Conservation (phyloP, 2,888 invertebrate species). For the Chorisops tibialis region DNA sequence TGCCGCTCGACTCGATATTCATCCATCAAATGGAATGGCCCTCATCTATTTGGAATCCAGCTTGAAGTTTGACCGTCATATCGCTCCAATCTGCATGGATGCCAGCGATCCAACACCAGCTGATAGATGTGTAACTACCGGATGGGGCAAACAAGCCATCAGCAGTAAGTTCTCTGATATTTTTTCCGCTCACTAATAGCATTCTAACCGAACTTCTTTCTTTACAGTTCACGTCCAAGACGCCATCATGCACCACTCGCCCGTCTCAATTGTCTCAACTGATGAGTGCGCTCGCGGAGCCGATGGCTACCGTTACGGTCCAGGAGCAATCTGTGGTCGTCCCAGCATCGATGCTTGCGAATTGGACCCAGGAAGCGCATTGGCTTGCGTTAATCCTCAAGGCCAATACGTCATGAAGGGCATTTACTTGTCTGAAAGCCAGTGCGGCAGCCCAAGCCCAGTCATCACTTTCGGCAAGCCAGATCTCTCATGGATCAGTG, state of each 20-base stretch:
- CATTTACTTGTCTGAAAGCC: constrained; percentile 74
- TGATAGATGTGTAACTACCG: constrained; percentile 71
- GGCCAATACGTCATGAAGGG: constrained; percentile 69
- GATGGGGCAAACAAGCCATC: constrained; percentile 78
- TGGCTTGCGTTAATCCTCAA: constrained; percentile 71
- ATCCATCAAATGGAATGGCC: constrained; percentile 73
- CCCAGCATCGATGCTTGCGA: constrained; percentile 71
- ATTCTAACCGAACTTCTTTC: not conserved
- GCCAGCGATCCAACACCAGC: constrained; percentile 56
- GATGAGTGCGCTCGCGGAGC: constrained; percentile 57
- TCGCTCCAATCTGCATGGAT: constrained; percentile 72
- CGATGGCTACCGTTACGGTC: constrained; percentile 54
- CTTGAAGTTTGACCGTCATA: constrained; percentile 63
- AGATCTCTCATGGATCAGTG: constrained; percentile 57
- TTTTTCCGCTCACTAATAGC: not conserved
- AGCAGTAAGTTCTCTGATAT: constrained; percentile 60
- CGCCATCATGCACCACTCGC: constrained; percentile 71
- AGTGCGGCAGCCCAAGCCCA: constrained; percentile 57
- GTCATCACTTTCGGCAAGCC: constrained; percentile 60
- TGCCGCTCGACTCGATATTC: constrained; percentile 65
- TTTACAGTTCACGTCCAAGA: constrained; percentile 67
- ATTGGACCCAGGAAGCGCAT: constrained; percentile 75
- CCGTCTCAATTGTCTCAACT: constrained; percentile 62
- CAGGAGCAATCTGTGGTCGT: constrained; percentile 66
- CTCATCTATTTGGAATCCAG: constrained; percentile 65